Conservation (phyloP, 2,888 invertebrate species). For the Drosophila mulleri region DNA sequence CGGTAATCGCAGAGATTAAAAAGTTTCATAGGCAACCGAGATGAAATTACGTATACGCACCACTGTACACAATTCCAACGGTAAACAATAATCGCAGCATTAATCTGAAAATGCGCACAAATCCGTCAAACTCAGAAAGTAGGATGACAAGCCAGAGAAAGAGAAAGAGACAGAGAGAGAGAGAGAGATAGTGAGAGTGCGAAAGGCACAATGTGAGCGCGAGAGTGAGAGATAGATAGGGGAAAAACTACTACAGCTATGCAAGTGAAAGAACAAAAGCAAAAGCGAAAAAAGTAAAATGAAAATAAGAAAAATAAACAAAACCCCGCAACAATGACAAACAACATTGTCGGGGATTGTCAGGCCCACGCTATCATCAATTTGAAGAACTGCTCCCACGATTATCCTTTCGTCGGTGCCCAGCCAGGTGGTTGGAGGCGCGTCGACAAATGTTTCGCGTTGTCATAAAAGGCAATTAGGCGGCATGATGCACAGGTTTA, state of each 20-base stretch:
- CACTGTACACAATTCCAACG: conserved; percentile 64
- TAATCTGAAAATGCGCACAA: conserved; percentile 79
- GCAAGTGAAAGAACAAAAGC: conserved; percentile 34
- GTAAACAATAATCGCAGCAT: conserved; percentile 79
- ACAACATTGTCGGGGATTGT: conserved; percentile 66
- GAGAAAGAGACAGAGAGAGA: not conserved
- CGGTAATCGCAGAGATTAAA: not conserved
- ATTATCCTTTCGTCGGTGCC: conserved; percentile 50
- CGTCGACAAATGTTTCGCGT: conserved; percentile 59
- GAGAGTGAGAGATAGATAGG: not conserved
- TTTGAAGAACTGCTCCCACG: conserved; percentile 58
- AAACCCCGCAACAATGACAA: conserved; percentile 53
- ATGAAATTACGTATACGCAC: conserved; percentile 29
- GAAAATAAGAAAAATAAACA: not conserved
- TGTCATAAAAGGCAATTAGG: conserved; percentile 69
- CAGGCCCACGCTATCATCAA: conserved; percentile 63
- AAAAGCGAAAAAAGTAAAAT: not conserved
- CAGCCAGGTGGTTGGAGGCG: conserved; percentile 53
- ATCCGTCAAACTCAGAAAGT: conserved; percentile 73
- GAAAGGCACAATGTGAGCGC: too few relatives aligned
- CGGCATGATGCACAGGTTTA: conserved; percentile 64
- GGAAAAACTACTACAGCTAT: not conserved
- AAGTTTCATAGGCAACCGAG: not conserved
- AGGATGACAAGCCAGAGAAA: not conserved
- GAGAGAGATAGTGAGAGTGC: not conserved